These are phyloP conservation scores for Macroteleia sp. DNA, from an alignment of 2,888 invertebrate genomes.

Conservation along the genomic window DNA sequence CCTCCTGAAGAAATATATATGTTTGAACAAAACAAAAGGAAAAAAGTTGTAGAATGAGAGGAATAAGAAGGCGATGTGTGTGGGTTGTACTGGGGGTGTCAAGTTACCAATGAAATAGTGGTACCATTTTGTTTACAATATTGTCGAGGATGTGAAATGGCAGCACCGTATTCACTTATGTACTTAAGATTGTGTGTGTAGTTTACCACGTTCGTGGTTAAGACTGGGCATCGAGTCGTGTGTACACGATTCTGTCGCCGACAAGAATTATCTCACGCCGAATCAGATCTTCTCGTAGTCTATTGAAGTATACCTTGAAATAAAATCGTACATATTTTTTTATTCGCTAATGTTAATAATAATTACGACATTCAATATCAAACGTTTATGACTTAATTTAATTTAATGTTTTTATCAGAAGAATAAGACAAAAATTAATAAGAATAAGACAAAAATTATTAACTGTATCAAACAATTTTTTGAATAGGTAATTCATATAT, in stretches of 20 bases:
- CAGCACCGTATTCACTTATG: constrained; percentile 59
- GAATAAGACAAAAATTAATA: too few species aligned
- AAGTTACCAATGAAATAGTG: constrained; percentile 83
- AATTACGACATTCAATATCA: too few species aligned
- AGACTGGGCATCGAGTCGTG: constrained; percentile 73
- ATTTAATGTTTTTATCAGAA: too few species aligned
- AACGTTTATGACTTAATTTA: too few species aligned
- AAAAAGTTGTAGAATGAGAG: constrained; percentile 51
- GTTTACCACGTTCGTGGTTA: constrained; percentile 64
- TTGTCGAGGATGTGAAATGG: constrained; percentile 77
- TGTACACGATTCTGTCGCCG: constrained; percentile 72
- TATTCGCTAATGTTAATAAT: background rate
- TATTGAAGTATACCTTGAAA: constrained; percentile 34
- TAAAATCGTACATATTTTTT: constrained; percentile 15
- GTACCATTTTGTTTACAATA: constrained; percentile 84
- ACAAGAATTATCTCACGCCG: constrained; percentile 74
- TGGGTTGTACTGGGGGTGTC: constrained; percentile 80
- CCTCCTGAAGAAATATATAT: constrained; percentile 22
- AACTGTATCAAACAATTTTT: too few species aligned
- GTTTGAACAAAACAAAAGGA: constrained; percentile 28
- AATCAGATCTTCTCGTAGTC: constrained; percentile 57
- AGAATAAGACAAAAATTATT: too few species aligned
- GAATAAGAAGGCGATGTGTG: constrained; percentile 75
- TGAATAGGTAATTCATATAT: too few species aligned
- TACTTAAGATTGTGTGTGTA: constrained; percentile 53